Evolutionary conservation across 2,113 vertebrate genomes (phyloP).

Genomic region (Pipa parva): DNA sequence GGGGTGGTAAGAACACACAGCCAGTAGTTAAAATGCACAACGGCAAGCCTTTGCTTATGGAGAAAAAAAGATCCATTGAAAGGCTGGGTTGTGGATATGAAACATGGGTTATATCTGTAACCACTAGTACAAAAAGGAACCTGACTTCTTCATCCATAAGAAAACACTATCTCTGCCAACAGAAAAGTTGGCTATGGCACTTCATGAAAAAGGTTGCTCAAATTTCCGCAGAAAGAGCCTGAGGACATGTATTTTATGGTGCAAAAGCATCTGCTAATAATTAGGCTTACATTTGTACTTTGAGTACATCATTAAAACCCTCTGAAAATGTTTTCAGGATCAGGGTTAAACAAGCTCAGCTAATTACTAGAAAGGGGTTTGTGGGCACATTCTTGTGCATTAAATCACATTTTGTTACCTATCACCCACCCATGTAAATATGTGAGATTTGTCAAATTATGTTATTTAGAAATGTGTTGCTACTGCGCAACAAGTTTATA

Average conservation of each 20-base stretch:
- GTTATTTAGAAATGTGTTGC: background rate
- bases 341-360: slow-evolving; percentile 20
- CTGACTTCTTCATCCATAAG: slow-evolving; percentile 42
- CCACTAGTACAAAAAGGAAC: slow-evolving; percentile 36
- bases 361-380: slow-evolving; percentile 23
- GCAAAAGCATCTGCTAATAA: slow-evolving; percentile 76
- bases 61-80: slow-evolving; percentile 48
- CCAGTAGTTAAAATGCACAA: slow-evolving; percentile 49
- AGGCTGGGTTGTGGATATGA: slow-evolving; percentile 42
- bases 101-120: slow-evolving; percentile 41
- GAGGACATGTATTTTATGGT: slow-evolving; percentile 61
- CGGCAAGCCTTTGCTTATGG: slow-evolving; percentile 46
- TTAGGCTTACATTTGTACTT: slow-evolving; percentile 71
- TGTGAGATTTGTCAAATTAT: background rate
- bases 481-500: background rate
- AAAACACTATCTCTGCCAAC: slow-evolving; percentile 47
- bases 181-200: slow-evolving; percentile 55
- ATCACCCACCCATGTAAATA: slow-evolving; percentile 3
- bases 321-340: slow-evolving; percentile 15
- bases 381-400: background rate
- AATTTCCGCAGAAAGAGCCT: slow-evolving; percentile 60
- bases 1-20: slow-evolving; percentile 41
- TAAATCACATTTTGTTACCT: background rate
- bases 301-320: slow-evolving; percentile 41
- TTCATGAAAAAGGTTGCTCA: slow-evolving; percentile 51